phyloP scores from a whole-genome alignment of 2,888 invertebrate species.

The Drosophila mimetica region DNA sequence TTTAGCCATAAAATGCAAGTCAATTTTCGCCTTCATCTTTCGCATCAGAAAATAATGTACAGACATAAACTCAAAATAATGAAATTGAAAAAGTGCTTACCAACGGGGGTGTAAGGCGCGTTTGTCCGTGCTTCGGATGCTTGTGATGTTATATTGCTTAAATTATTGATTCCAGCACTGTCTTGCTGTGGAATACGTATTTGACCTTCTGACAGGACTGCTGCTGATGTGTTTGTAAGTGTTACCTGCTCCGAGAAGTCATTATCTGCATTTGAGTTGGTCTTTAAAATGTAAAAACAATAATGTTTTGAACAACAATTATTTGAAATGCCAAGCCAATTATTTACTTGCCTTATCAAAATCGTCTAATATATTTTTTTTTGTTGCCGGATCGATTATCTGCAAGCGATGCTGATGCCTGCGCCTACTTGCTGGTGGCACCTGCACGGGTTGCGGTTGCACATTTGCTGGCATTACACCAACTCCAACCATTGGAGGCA shows the following conservation, averaged over 20 bases:
- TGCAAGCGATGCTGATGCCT: slow-evolving; percentile 82
- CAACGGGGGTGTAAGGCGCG: slow-evolving; percentile 54
- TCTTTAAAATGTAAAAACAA: slow-evolving; percentile 39
- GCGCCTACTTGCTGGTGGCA: slow-evolving; percentile 71
- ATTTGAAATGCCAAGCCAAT: not conserved
- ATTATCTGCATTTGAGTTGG: slow-evolving; percentile 59
- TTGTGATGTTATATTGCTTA: slow-evolving; percentile 30
- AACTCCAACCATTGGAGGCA: slow-evolving; percentile 73
- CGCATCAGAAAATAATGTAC: too few relatives aligned
- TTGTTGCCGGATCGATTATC: slow-evolving; percentile 85
- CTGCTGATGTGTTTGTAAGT: slow-evolving; percentile 26
- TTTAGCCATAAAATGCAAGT: too few relatives aligned
- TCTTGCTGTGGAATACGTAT: slow-evolving; percentile 57
- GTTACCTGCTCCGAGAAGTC: slow-evolving; percentile 65
- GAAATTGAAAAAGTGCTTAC: too few relatives aligned
- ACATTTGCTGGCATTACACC: slow-evolving; percentile 65
- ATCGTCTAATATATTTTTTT: slow-evolving; percentile 82
- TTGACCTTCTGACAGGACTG: slow-evolving; percentile 50
- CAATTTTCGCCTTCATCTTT: too few relatives aligned
- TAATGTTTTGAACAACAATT: too few relatives aligned
- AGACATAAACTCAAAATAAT: too few relatives aligned
- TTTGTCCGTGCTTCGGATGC: slow-evolving; percentile 44
- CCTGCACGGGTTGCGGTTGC: slow-evolving; percentile 57
- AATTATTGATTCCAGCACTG: slow-evolving; percentile 22
- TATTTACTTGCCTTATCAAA: slow-evolving; percentile 68